phyloP scores from a whole-genome alignment of 37 sponge, comb jelly and placozoan genomes.

The Aphrocallistes beatrix region DNA sequence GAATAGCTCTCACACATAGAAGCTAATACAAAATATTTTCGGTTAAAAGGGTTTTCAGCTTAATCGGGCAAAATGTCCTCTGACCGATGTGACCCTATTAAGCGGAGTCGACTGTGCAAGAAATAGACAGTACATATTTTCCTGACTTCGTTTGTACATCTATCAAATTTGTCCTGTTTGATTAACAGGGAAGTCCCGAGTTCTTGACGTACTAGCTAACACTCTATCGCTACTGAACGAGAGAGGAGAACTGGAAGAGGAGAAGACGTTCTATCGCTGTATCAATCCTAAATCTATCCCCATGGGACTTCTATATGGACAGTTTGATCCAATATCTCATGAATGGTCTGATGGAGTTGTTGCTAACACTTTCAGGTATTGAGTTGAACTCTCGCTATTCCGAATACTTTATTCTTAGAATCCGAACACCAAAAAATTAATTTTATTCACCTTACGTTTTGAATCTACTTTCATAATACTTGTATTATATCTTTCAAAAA shows the following conservation, averaged over 20 bases:
- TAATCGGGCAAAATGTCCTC: too few species aligned
- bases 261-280: slow-evolving; percentile 54
- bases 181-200: slow-evolving; percentile 37
- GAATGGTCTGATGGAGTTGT: slow-evolving; percentile 99
- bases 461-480: not conserved
- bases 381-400: too few species aligned
- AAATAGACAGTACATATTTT: too few species aligned
- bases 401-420: too few species aligned
- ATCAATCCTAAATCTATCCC: slow-evolving; percentile 96
- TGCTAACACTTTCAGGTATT: slow-evolving; percentile 89
- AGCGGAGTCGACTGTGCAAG: too few species aligned
- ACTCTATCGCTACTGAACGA: slow-evolving; percentile 75
- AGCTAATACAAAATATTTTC: too few species aligned
- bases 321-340: slow-evolving; percentile 98
- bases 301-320: slow-evolving; percentile 96
- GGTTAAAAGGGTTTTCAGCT: too few species aligned
- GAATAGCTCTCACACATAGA: too few species aligned
- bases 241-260: slow-evolving; percentile 74
- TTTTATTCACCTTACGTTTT: not conserved
- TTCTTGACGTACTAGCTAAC: slow-evolving; percentile 62
- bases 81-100: too few species aligned
- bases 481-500: too few species aligned
- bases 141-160: not conserved
- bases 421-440: too few species aligned
- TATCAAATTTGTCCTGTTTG: not conserved